phyloP scores from a whole-genome alignment of 1,140 invertebrate genomes.

The Caenorhabditis latens region DNA sequence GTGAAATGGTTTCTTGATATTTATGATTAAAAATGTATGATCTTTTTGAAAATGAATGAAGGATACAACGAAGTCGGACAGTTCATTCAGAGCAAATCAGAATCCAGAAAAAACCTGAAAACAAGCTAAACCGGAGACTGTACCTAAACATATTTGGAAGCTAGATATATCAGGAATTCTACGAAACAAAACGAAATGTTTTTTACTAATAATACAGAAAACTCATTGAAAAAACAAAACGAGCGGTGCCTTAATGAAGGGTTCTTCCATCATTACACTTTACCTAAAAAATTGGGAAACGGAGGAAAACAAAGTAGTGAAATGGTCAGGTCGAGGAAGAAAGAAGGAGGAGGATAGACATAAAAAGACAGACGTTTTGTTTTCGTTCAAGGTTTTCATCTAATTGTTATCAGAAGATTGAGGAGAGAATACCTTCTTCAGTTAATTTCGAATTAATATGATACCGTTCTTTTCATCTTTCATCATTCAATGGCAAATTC shows the following conservation, averaged over 20 bases:
- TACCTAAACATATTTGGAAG: too few species aligned
- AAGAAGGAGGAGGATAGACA: neutral
- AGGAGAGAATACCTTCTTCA: neutral
- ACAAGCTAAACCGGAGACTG: too few species aligned
- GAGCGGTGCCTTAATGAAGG: neutral
- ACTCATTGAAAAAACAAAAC: neutral
- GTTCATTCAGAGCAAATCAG: neutral
- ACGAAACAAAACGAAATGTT: too few species aligned
- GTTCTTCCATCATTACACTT: neutral
- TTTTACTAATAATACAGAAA: neutral
- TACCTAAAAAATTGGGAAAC: neutral
- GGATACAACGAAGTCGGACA: neutral
- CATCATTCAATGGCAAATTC: neutral
- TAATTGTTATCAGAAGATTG: neutral
- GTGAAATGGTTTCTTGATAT: constrained; percentile 20
- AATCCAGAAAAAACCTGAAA: too few species aligned
- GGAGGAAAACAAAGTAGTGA: neutral
- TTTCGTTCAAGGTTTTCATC: neutral
- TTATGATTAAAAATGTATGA: neutral
- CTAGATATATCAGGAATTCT: too few species aligned
- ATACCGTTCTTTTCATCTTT: neutral
- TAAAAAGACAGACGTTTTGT: constrained; percentile 4
- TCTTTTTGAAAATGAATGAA: neutral
- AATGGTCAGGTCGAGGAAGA: neutral
- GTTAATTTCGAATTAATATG: neutral